These are phyloP conservation scores for Eospalax fontanierii DNA, from an alignment of 2,797 vertebrate genomes.

Conservation along the genomic window DNA sequence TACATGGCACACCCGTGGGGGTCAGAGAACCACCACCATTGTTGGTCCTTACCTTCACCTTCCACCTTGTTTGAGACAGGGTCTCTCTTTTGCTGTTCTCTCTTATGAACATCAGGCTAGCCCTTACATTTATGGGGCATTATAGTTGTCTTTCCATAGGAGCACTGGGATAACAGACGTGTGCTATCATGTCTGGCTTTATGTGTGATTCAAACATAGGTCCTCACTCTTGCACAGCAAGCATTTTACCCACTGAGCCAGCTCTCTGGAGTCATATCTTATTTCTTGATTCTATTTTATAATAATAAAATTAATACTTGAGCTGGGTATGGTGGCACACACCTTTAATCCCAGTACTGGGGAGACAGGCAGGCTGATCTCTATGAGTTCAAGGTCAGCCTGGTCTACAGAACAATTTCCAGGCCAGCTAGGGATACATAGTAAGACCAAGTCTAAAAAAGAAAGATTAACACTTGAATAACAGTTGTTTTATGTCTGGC, in stretches of 20 bases:
- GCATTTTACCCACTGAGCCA: background rate
- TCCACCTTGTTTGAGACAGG: too few relatives aligned
- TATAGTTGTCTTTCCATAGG: background rate
- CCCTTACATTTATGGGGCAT: background rate
- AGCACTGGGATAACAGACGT: background rate
- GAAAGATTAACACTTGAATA: background rate
- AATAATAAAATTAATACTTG: background rate
- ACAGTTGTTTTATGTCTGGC: background rate
- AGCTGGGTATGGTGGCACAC: too few relatives aligned
- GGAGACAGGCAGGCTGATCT: too few relatives aligned
- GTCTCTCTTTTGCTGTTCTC: background rate
- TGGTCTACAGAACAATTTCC: too few relatives aligned
- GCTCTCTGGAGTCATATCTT: background rate
- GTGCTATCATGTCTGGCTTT: background rate
- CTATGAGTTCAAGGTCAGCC: too few relatives aligned
- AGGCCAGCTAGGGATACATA: too few relatives aligned
- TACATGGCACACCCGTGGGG: too few relatives aligned
- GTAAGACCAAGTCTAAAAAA: too few relatives aligned
- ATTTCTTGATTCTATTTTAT: constrained; percentile 41
- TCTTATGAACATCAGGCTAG: background rate
- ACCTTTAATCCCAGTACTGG: too few relatives aligned
- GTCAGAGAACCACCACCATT: too few relatives aligned
- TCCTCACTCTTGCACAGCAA: background rate
- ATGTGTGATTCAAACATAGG: background rate
- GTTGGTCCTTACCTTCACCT: background rate